Evolutionary conservation across 35 echinoderm and acorn worm genomes (phyloP).

Genomic region (Lytechinus pictus): DNA sequence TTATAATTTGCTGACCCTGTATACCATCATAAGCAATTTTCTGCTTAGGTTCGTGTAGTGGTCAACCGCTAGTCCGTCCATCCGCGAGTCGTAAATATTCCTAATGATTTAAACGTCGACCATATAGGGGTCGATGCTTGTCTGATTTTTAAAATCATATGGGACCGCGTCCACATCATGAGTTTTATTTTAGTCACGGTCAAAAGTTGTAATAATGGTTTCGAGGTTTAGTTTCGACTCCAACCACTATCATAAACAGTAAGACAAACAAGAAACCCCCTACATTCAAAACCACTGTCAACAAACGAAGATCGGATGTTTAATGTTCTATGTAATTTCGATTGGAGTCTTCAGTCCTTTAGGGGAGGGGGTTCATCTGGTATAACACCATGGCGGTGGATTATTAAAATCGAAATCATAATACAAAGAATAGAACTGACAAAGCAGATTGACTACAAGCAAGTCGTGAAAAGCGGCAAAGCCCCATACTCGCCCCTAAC

Average conservation of each 20-base stretch:
- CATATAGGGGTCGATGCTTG: neutral
- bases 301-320: no score
- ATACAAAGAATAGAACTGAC: no score
- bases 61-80: neutral
- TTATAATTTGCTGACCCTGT: neutral
- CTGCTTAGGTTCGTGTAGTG: neutral
- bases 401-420: no score
- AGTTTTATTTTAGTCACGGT: neutral
- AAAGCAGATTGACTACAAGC: no score
- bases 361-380: no score
- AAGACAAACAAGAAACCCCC: no score
- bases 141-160: neutral
- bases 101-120: neutral
- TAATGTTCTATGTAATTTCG: no score
- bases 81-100: neutral
- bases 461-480: no score
- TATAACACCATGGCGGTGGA: no score
- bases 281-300: no score
- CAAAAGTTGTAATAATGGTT: neutral
- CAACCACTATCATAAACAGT: neutral
- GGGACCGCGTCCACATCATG: neutral
- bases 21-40: neutral
- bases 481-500: no score
- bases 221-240: conserved; percentile 10
- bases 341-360: no score